Conservation (phyloP, 1,140 invertebrate species). For the Protaetia brevitarsis region DNA sequence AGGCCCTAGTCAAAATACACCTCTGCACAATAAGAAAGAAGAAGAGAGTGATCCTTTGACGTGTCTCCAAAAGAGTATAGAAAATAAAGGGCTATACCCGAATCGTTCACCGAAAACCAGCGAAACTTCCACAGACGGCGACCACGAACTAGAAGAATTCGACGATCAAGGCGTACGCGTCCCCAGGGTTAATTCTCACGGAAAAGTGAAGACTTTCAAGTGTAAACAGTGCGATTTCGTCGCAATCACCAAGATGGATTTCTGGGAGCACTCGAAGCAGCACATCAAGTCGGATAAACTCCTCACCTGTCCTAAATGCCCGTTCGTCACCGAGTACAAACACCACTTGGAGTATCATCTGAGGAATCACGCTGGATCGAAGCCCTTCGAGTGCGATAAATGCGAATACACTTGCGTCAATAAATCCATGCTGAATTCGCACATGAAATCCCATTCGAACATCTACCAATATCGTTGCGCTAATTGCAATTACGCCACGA, state of each 20-base stretch:
- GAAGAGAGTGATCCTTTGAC: constrained; percentile 31
- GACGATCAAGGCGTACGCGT: constrained; percentile 64
- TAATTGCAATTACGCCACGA: constrained; percentile 95
- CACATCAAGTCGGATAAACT: constrained; percentile 95
- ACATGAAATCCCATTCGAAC: constrained; percentile 97
- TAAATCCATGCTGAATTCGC: constrained; percentile 99
- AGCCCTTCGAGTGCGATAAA: constrained; percentile 94
- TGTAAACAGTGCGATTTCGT: constrained; percentile 91
- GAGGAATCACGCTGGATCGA: constrained; percentile 91
- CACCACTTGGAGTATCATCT: constrained; percentile 98
- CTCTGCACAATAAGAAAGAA: constrained; percentile 16
- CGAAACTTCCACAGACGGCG: constrained; percentile 30
- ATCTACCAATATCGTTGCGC: constrained; percentile 94
- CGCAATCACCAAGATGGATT: constrained; percentile 83
- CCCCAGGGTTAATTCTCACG: constrained; percentile 75
- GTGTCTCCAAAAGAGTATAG: constrained; percentile 34
- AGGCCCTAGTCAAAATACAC: too few relatives aligned
- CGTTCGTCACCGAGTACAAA: constrained; percentile 98
- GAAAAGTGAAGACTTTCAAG: constrained; percentile 82
- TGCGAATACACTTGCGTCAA: constrained; percentile 95
- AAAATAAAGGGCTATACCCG: constrained; percentile 31
- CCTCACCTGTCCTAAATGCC: constrained; percentile 86
- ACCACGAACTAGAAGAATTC: constrained; percentile 52
- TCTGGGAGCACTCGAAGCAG: constrained; percentile 85
- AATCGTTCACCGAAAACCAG: constrained; percentile 25